Conservation (phyloP, 2,888 invertebrate genomes). For the Platycheirus albimanus region DNA sequence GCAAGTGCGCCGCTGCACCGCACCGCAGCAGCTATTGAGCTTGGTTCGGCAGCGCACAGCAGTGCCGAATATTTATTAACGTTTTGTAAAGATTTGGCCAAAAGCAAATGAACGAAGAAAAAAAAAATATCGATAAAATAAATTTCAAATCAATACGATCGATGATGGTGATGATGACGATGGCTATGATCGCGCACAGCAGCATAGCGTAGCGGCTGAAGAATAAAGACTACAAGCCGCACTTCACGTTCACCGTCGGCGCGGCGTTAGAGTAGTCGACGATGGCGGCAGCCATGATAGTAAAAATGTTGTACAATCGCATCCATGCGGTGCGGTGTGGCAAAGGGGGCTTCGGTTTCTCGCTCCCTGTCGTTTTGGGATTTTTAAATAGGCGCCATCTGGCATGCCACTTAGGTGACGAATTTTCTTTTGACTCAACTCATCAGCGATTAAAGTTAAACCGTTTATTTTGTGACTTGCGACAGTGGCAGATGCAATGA, state of each 20-base stretch:
- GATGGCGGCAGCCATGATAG: too few species aligned
- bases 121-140: conserved; percentile 53
- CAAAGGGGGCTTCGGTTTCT: not conserved
- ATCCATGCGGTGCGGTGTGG: not conserved
- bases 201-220: conserved; percentile 2
- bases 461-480: conserved; percentile 32
- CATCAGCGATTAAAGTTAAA: conserved; percentile 46
- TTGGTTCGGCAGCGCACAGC: conserved; percentile 31
- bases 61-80: conserved; percentile 71
- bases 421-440: conserved; percentile 27
- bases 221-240: conserved; percentile 32
- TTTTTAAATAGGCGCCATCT: conserved; percentile 66
- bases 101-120: conserved; percentile 44
- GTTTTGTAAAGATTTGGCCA: conserved; percentile 63
- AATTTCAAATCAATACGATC: conserved; percentile 69
- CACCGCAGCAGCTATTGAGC: not conserved
- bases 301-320: conserved; percentile 53
- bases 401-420: conserved; percentile 49
- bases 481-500: conserved; percentile 51
- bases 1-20: conserved; percentile 58
- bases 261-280: too few species aligned
- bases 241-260: not conserved
- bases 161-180: conserved; percentile 57
- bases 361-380: conserved; percentile 34
- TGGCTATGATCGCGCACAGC: conserved; percentile 6